phyloP scores from a whole-genome alignment of 2,888 invertebrate genomes.

The Mythimna lalbum region DNA sequence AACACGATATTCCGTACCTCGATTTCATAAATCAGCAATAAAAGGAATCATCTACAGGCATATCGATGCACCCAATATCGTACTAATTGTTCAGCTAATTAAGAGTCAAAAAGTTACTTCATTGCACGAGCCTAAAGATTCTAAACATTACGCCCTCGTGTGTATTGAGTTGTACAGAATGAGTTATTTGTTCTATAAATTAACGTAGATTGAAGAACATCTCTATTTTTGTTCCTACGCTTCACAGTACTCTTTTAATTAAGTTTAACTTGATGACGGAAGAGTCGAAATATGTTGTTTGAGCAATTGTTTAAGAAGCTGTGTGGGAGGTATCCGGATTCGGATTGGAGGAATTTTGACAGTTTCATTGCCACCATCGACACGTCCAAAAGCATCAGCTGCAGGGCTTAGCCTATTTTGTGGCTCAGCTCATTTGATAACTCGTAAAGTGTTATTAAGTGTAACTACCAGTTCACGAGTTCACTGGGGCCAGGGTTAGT shows the following conservation, averaged over 20 bases:
- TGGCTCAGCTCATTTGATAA: no score
- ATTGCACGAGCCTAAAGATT: slow-evolving; percentile 58
- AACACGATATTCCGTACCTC: background rate
- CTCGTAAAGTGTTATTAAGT: no score
- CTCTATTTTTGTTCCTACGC: slow-evolving; percentile 40
- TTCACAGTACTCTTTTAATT: slow-evolving; percentile 51
- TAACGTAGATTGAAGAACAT: slow-evolving; percentile 55
- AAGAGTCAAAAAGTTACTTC: slow-evolving; percentile 7
- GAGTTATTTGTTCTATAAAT: slow-evolving; percentile 66
- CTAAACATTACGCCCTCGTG: slow-evolving; percentile 67
- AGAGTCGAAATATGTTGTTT: slow-evolving; percentile 41
- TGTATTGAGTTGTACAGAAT: slow-evolving; percentile 25
- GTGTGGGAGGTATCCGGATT: slow-evolving; percentile 18
- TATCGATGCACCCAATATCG: slow-evolving; percentile 9
- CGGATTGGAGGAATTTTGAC: slow-evolving; percentile 2
- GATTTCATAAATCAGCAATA: background rate
- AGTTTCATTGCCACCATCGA: background rate
- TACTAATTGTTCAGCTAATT: slow-evolving; percentile 29
- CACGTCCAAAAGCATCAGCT: no score
- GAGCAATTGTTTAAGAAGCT: slow-evolving; percentile 19
- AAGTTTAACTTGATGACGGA: slow-evolving; percentile 38
- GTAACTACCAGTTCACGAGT: no score
- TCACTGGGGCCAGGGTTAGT: no score
- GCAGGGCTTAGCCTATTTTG: no score
- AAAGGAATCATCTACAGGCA: slow-evolving; percentile 1